Conservation (phyloP, 2,797 vertebrate genomes). For the Liasis olivaceus region DNA sequence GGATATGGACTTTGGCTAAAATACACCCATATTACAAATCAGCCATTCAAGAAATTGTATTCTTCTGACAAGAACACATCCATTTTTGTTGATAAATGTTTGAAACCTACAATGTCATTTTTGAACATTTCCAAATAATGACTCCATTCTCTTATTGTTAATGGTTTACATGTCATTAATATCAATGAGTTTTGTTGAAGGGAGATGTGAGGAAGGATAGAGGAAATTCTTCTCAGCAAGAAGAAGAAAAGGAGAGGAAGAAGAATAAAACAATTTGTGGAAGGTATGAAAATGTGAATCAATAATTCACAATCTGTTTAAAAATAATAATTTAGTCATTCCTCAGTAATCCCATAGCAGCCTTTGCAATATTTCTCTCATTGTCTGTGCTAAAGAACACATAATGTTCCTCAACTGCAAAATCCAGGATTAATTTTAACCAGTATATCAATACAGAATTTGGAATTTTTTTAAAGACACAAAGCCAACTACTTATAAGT, state of each 20-base stretch:
- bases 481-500: conserved; percentile 28
- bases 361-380: neutral
- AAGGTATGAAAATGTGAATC: neutral
- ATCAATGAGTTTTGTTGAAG: neutral
- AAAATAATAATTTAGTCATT: neutral
- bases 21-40: neutral
- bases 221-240: neutral
- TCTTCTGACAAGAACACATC: neutral
- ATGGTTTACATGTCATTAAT: neutral
- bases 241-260: too few relatives aligned
- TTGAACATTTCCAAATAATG: neutral
- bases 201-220: neutral
- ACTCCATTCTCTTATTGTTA: neutral
- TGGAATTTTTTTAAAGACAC: conserved; percentile 21
- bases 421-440: conserved; percentile 24
- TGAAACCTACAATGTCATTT: neutral
- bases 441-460: conserved; percentile 21
- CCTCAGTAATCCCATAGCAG: neutral
- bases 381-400: neutral
- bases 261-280: neutral
- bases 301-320: neutral
- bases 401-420: neutral
- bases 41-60: neutral
- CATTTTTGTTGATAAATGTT: neutral
- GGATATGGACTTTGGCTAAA: neutral